Evolutionary conservation across 2,113 vertebrate genomes (phyloP), one percentile per base, ranked within the genome.

Genomic region (Hiodon tergisus): DNA sequence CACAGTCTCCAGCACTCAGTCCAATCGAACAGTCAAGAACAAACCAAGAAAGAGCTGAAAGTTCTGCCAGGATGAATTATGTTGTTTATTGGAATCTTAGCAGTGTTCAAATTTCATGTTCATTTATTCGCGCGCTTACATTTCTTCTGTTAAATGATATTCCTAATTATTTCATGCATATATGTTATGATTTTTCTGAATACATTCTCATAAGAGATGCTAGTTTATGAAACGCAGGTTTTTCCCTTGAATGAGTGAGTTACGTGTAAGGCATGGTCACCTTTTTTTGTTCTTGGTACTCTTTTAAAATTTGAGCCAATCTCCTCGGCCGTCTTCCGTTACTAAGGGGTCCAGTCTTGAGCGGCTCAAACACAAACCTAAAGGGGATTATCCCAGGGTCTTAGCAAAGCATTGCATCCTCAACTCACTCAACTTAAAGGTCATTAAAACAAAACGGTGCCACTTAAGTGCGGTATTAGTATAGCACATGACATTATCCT

Each of bases 401-500:
- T 67, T 48, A 72, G 50, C 52, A 16, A 3, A 3, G 17, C 60
- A 31, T 61, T 71, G 31, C 5, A 52, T 69, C 59, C 60, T 4
- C 3, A 63, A 52, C 74, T 73, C 65, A 72, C 13, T 55, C n/a
- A 31, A 53, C 57, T 46, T n/a, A 55, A 48, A 63, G 66, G 63
- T 69, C 55, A 57, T 69, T 50, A 63, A 48, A 76, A 53, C 48
- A 69, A 71, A 67, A 11, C 46, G 11, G 11, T 67, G 31, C 17
- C 46, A 31, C 62, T 55, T 46, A 48, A 11, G 6, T 11, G 50
- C 2, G n/a, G 17, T 14, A n/a, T 71, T 59, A 68, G 46, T 59
- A 48, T 11, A 9, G 6, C 10, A 8, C 13, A 47, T 66, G 68
- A 69, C n/a, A 47, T 63, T 77, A 66, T 52, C 70, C 69, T 75